phyloP scores from a whole-genome alignment of 2,888 invertebrate species.

The Melangyna quadrimaculata region DNA sequence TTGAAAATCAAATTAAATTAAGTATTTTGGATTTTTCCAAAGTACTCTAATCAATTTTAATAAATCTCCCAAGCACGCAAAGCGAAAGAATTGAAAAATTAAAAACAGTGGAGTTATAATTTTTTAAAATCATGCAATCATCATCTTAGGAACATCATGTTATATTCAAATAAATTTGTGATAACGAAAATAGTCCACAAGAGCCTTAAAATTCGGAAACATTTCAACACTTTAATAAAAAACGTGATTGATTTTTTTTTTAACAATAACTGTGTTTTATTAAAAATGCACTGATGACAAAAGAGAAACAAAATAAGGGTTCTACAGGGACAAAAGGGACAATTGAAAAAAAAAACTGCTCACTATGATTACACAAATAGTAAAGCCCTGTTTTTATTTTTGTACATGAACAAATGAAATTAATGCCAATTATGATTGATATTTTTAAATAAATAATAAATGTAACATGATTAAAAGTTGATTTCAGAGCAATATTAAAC shows the following conservation, averaged over 20 bases:
- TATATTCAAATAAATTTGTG: too few relatives aligned
- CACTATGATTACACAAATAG: slow-evolving; percentile 62
- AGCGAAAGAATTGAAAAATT: too few relatives aligned
- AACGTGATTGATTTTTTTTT: slow-evolving; percentile 10
- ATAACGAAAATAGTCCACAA: slow-evolving; percentile 50
- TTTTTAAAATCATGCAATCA: too few relatives aligned
- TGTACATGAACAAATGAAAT: slow-evolving; percentile 53
- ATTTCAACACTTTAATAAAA: neutral
- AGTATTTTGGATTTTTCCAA: too few relatives aligned
- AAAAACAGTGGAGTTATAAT: too few relatives aligned
- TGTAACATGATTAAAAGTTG: neutral
- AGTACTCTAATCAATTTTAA: too few relatives aligned
- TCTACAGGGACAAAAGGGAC: slow-evolving; percentile 49
- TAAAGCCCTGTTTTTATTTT: slow-evolving; percentile 64
- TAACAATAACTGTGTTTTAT: slow-evolving; percentile 33
- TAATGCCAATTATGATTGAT: slow-evolving; percentile 56
- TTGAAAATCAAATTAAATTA: too few relatives aligned
- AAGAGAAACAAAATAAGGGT: slow-evolving; percentile 38
- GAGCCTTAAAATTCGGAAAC: slow-evolving; percentile 30
- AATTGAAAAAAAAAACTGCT: slow-evolving; percentile 34
- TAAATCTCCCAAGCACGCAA: too few relatives aligned
- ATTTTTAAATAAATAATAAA: slow-evolving; percentile 29
- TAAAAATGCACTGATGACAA: slow-evolving; percentile 42
- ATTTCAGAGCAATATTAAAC: slow-evolving; percentile 18
- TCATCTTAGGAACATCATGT: too few relatives aligned